Base-by-base conservation (phyloP, 1,140 invertebrate genomes). In the Centruroides vittatus region DNA sequence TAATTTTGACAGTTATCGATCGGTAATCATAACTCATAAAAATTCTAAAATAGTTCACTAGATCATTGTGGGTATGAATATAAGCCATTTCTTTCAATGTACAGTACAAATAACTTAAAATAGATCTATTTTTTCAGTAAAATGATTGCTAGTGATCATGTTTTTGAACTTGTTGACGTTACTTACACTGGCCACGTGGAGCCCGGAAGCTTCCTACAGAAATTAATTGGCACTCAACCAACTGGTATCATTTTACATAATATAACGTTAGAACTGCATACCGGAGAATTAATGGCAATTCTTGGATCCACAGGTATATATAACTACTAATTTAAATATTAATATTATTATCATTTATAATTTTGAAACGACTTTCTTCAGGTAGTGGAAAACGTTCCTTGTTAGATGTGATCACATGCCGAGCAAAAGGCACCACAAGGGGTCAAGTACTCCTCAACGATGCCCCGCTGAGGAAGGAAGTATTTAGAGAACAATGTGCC, bases 281-380 rank as follows among this genome's bases (percentile, higher is more conserved):
- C 88, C 52, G 89, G 89, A 11, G 90, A 94, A 76, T 87, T 95
- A 48, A 83, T 93, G 67, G 91, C 91, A 13, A 84, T 95, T 62
- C 75, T 95, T 7, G 92, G 92, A 8, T 93, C 89, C 0, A 95
- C 93, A 80, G 90, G 89, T 82, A 71, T 60, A 47, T 55, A 23
- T 23, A n/a, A 23, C 23, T 23, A 47, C 12, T 12, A n/a, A 59
- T 9, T 53, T 8, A 34, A n/a, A 51, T 51, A n/a, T 51, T 51
- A 12, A 12, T 51, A 51, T 51, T 51, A 12, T 51, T 34, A 12
- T 5, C 57, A 41, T 58, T n/a, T 50, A 41, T 41, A 41, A 41
- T 41, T 41, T 6, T 41, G 0, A 23, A 41, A 41, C 12, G 3
- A 58, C 57, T n/a, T 41, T 11, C n/a, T 58, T 54, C 41, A 41